Base-by-base conservation (phyloP, 1,140 invertebrate genomes). In the Aphaenogaster floridana region DNA sequence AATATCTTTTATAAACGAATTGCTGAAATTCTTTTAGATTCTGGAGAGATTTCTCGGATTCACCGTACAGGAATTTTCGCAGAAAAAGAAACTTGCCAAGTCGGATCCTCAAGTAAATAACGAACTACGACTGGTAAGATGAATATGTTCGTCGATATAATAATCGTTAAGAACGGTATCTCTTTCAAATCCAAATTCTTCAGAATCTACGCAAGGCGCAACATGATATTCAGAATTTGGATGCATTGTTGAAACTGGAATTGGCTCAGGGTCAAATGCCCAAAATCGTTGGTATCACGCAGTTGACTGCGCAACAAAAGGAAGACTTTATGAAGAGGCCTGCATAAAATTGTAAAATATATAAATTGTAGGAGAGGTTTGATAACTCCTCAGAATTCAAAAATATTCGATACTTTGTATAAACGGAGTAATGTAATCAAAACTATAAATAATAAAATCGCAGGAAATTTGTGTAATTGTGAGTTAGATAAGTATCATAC, bases 211-310 rank as follows among this genome's bases (percentile, higher is more conserved):
- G 78, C 17, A 88, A 81, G 54, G 93, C 94, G 15, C 93, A 95
- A 76, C 54, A 88, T 45, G 91, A 86, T 61, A 79, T 95, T 15
- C 83, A 76, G 71, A 59, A 89, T 57, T 48, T 95, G 48, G 91
- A 95, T 87, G 93, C 86, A n/a, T 85, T 95, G 0, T 83, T 95
- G 54, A 91, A 94, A 89, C 59, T 95, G n/a, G 91, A 95, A 87
- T 90, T 94, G 5, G 64, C 42, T 17, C 77, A 76, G 21, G 71
- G 85, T 59, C 79, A 91, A 63, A 93, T 93, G 54, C 72, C 93
- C 7, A 36, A 78, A 34, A 86, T 95, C 9, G 72, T 92, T 15
- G 91, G 91, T 84, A 94, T 92, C 1, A 77, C 28, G 4, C 79
- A 93, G 21, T 77, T 94, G n/a, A 88, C 89, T 42, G 71, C 86